Evolutionary conservation across 2,888 invertebrate species (phyloP).

Genomic region (Tenthredo livida): DNA sequence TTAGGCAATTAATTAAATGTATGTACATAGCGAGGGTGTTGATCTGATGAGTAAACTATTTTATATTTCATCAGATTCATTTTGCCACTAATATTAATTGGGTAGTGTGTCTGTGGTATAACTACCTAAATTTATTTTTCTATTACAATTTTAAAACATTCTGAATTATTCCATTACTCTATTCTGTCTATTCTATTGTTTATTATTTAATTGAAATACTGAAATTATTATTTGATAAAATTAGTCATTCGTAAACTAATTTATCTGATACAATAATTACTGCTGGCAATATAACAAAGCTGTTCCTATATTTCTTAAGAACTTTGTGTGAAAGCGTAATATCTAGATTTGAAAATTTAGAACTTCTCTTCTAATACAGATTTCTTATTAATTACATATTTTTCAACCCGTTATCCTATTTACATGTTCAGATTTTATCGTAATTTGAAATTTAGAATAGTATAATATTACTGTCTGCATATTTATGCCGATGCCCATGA

Average conservation of each 20-base stretch:
- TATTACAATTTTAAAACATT: background rate
- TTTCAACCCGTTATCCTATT: slow-evolving; percentile 6
- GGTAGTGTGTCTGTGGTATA: background rate
- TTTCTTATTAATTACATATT: background rate
- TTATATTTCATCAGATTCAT: background rate
- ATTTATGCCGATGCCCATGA: background rate
- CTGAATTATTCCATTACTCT: slow-evolving; percentile 15
- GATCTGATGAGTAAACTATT: slow-evolving; percentile 23
- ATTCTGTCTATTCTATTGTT: no score
- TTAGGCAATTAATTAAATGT: slow-evolving; percentile 31
- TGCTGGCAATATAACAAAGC: slow-evolving; percentile 13
- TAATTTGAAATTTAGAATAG: slow-evolving; percentile 1
- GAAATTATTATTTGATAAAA: background rate
- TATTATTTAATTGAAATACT: background rate
- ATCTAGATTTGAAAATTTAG: background rate
- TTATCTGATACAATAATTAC: background rate
- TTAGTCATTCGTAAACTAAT: background rate
- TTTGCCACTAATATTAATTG: background rate
- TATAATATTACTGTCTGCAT: slow-evolving; percentile 2
- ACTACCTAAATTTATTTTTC: background rate
- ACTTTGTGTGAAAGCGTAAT: background rate
- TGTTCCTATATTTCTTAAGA: slow-evolving; percentile 31
- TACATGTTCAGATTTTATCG: slow-evolving; percentile 23
- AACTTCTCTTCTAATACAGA: background rate
- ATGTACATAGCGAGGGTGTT: slow-evolving; percentile 11